These are phyloP conservation scores for Plusia festucae DNA, from an alignment of 2,888 invertebrate genomes.

Conservation along the genomic window DNA sequence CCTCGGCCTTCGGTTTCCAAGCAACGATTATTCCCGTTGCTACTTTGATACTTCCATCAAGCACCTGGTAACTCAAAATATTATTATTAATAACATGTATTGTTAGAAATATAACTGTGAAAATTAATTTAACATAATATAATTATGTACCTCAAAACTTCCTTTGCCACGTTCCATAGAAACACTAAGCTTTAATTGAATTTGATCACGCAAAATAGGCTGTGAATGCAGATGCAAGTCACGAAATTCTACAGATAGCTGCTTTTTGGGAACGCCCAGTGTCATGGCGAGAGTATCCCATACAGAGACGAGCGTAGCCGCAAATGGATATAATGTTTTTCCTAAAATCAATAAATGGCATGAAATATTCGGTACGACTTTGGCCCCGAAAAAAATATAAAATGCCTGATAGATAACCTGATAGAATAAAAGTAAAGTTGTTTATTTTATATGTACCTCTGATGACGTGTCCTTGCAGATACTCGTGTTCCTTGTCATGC, in stretches of 20 bases:
- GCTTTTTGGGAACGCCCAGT: constrained; percentile 86
- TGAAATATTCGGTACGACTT: too few species aligned
- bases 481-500: constrained; percentile 37
- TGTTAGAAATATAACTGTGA: too few species aligned
- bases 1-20: background rate
- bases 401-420: too few species aligned
- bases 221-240: constrained; percentile 90
- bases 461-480: constrained; percentile 34
- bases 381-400: too few species aligned
- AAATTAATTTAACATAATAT: background rate
- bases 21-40: constrained; percentile 61
- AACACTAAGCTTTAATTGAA: constrained; percentile 85
- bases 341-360: too few species aligned
- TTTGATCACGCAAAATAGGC: constrained; percentile 88
- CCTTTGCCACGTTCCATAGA: constrained; percentile 90
- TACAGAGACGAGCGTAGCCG: constrained; percentile 91
- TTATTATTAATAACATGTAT: background rate
- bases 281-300: constrained; percentile 92
- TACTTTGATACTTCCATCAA: constrained; percentile 61
- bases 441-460: background rate
- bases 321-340: constrained; percentile 93
- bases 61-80: constrained; percentile 55
- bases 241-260: constrained; percentile 91
- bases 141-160: constrained; percentile 85
- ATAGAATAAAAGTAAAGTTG: too few species aligned